These are phyloP conservation scores for Nasonia vitripennis DNA, from an alignment of 1,140 invertebrate genomes.

Conservation along the genomic window DNA sequence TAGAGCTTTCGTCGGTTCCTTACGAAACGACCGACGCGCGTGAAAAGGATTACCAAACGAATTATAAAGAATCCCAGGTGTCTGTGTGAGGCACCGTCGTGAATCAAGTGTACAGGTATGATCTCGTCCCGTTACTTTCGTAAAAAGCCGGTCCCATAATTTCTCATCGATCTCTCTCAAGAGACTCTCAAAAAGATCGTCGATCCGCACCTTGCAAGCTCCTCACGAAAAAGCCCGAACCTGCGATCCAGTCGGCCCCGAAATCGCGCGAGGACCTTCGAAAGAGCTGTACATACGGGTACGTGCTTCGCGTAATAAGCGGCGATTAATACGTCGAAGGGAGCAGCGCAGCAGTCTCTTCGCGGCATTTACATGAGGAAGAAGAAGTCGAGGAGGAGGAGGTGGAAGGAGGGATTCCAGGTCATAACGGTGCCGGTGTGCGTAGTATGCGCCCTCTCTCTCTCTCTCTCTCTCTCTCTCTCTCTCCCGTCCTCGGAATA, in stretches of 20 bases:
- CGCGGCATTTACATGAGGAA: constrained; percentile 15
- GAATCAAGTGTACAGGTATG: not conserved
- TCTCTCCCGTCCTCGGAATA: not conserved
- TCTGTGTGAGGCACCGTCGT: not conserved
- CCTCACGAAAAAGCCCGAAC: too few species aligned
- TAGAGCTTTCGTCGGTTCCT: not conserved
- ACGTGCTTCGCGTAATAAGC: constrained; percentile 49
- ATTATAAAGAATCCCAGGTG: too few species aligned
- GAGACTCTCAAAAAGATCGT: not conserved
- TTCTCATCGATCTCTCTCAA: not conserved
- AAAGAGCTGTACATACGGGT: not conserved
- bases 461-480: too few species aligned
- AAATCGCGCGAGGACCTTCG: not conserved
- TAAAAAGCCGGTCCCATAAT: not conserved
- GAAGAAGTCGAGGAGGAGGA: not conserved
- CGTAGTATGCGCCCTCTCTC: not conserved
- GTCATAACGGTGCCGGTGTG: constrained; percentile 63
- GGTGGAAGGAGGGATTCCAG: constrained; percentile 57
- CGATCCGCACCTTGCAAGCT: not conserved
- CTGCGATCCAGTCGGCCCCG: too few species aligned
- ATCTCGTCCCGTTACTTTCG: constrained; percentile 22
- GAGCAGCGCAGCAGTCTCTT: not conserved
- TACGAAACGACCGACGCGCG: not conserved
- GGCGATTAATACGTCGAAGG: constrained; percentile 57
- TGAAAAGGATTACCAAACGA: not conserved